Evolutionary conservation across 2,113 vertebrate species (phyloP).

Genomic region (Pelvicachromis taeniatus): DNA sequence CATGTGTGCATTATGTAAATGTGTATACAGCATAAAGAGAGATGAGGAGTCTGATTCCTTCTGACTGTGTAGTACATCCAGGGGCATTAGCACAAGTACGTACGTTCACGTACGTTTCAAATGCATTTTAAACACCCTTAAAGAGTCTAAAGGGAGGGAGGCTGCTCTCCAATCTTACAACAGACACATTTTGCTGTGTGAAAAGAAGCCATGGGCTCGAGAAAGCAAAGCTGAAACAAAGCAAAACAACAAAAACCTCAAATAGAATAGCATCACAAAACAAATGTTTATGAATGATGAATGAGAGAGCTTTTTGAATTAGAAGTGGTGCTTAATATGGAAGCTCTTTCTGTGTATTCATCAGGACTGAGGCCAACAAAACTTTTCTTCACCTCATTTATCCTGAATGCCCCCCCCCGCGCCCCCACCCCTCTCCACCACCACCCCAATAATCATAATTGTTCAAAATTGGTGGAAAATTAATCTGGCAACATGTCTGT

Average conservation of each 20-base stretch:
- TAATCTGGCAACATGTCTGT: slow-evolving; percentile 57
- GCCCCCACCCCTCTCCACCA: background rate
- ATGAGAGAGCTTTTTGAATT: slow-evolving; percentile 38
- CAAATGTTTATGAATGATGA: slow-evolving; percentile 60
- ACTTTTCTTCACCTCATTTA: slow-evolving; percentile 50
- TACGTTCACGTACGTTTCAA: background rate
- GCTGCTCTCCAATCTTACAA: background rate
- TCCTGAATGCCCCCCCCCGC: background rate
- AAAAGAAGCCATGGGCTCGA: slow-evolving; percentile 32
- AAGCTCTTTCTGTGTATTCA: slow-evolving; percentile 19
- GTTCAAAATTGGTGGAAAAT: slow-evolving; percentile 63
- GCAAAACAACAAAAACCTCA: background rate
- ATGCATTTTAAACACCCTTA: slow-evolving; percentile 38
- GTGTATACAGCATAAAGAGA: background rate
- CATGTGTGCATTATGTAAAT: background rate
- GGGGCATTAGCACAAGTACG: background rate
- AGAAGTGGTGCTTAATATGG: slow-evolving; percentile 41
- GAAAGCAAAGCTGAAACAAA: background rate
- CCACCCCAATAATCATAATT: slow-evolving; percentile 49
- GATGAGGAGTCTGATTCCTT: background rate
- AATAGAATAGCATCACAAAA: slow-evolving; percentile 30
- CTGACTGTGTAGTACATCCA: slow-evolving; percentile 1
- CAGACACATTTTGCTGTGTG: slow-evolving; percentile 16
- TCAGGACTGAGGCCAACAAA: slow-evolving; percentile 21
- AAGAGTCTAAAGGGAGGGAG: slow-evolving; percentile 11